Base-by-base conservation (phyloP, 1,140 invertebrate genomes). In the Stegodyphus dumicola region DNA sequence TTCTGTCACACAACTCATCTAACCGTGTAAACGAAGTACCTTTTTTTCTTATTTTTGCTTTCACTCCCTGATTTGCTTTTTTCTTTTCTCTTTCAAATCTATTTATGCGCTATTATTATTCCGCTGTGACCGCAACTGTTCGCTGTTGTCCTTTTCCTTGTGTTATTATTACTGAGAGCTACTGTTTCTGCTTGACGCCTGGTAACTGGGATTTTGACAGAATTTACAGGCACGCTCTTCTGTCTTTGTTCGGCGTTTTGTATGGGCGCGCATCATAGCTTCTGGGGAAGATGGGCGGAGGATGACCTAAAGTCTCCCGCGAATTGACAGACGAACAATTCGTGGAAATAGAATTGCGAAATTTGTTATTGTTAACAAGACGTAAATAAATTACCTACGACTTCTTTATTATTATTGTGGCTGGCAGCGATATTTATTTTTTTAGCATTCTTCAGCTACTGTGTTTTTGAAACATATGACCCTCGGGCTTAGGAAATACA, bases 61-160 rank as follows among this genome's bases (percentile, higher is more conserved):
- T 33, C 48, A 7, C 7, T 52, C 51, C 54, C 18, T n/a, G n/a
- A 7, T 66, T 65, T 78, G 48, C 69, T 13, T 33, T 13, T 48
- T 69, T 66, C 33, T 17, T 18, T 78, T n/a, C 51, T 78, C 69
- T 69, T 78, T n/a, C 53, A 69, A 78, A 53, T 66, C 53, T 78
- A 67, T 78, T 78, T 78, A 78, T 78, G 77, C 77, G 51, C 13
- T 17, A 54, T 78, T 69, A 78, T 78, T 78, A 78, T 78, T 78
- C 77, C 66, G 7, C 65, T 69, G 65, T 13, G 48, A 78, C 56
- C 56, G 77, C 51, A 67, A 54, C 60, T 77, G 11, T 71, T 71
- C 33, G 33, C 69, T 18, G 33, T 49, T 6, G 6, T 49, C 33
- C 33, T 52, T 71, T 71, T 48, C 33, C 17, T 56, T 17, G 15